phyloP scores from a whole-genome alignment of 2,113 vertebrate genomes.

The Xiphophorus couchianus region DNA sequence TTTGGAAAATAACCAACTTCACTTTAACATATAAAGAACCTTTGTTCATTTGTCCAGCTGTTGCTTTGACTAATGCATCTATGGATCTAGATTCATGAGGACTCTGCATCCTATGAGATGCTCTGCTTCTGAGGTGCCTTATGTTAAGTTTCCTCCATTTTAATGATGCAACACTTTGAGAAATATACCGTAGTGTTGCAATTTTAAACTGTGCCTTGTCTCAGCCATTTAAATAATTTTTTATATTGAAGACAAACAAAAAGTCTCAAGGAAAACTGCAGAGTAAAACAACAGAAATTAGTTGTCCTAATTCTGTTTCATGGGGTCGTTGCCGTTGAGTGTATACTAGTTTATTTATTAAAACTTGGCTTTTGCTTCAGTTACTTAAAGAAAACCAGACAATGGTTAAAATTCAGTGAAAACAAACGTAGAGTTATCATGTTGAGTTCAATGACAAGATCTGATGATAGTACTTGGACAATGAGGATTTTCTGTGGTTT shows the following conservation, averaged over 20 bases:
- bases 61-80: conserved; percentile 63
- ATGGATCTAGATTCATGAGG: conserved; percentile 55
- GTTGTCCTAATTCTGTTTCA: conserved; percentile 19
- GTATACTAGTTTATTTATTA: conserved; percentile 38
- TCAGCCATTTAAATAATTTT: background rate
- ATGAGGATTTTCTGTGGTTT: conserved; percentile 28
- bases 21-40: background rate
- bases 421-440: background rate
- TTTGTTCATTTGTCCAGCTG: conserved; percentile 7
- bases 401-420: background rate
- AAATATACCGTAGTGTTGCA: background rate
- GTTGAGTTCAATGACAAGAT: conserved; percentile 5
- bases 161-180: conserved; percentile 10
- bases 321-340: conserved; percentile 44
- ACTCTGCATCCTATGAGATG: conserved; percentile 71
- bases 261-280: background rate
- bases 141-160: conserved; percentile 28
- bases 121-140: conserved; percentile 40
- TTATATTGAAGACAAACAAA: background rate
- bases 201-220: conserved; percentile 7
- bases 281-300: background rate
- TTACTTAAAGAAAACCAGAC: background rate
- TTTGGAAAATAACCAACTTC: background rate
- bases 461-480: conserved; percentile 21
- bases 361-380: background rate